phyloP scores from a whole-genome alignment of 2,888 invertebrate genomes.

The Girardia tigrina region DNA sequence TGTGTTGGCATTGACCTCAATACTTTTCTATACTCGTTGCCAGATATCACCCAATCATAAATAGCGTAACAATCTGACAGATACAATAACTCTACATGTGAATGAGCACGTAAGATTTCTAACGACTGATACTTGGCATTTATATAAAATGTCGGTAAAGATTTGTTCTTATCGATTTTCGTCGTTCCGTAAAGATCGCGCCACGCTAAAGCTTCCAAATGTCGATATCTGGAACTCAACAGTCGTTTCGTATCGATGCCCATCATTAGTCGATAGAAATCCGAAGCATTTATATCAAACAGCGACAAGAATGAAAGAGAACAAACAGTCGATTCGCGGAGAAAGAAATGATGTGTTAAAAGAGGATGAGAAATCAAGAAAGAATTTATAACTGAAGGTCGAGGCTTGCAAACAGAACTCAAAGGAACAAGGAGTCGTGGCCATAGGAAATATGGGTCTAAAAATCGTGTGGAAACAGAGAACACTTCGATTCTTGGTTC shows the following conservation, averaged over 20 bases:
- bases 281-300: background rate
- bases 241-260: background rate
- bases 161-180: background rate
- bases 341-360: background rate
- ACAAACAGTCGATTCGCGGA: background rate
- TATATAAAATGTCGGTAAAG: background rate
- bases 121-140: background rate
- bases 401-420: conserved; percentile 44
- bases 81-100: background rate
- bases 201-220: background rate
- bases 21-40: background rate
- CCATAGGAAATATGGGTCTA: conserved; percentile 31
- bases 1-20: background rate
- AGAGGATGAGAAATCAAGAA: conserved; percentile 4
- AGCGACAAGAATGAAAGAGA: background rate
- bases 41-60: background rate
- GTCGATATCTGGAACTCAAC: background rate
- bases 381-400: background rate
- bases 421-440: conserved; percentile 67
- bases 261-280: background rate
- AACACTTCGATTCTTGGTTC: conserved; percentile 68
- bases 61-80: background rate
- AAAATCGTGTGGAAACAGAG: background rate
- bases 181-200: background rate
- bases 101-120: background rate